Evolutionary conservation across 2,797 vertebrate species (phyloP), one percentile per base, ranked within the genome.

Genomic region (Martes flavigula): DNA sequence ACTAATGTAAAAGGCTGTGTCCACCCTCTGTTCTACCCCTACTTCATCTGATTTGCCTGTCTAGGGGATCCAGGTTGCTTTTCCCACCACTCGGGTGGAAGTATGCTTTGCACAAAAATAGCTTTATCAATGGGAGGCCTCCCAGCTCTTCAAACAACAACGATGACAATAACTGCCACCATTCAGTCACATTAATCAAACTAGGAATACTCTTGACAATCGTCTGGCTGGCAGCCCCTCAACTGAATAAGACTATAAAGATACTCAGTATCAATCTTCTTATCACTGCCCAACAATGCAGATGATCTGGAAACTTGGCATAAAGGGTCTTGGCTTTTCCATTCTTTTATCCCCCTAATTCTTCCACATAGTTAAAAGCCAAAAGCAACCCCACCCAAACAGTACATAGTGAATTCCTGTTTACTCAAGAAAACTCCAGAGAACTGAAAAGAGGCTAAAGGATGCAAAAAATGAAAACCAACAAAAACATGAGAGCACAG

Each of bases 351-450:
- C 10, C 46, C 17, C 56, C 18, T 35, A 78, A 77, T 58, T 96
- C 30, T 86, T 95, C 91, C 68, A 25, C 7, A 92, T 27, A 91
- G 48, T 91, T 90, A 94, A 96, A 83, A 97, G 77, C 23, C 92
- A 91, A 95, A 97, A 90, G 60, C 20, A 90, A 92, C 58, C 30
- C 82, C 68, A 94, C 85, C 66, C 32, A 75, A 40, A 60, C 0
- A 56, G 21, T 54, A 32, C 40, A 51, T 56, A n/a, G 77, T 72
- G 21, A 88, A 94, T 91, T 89, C 66, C 81, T 96, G 38, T 75
- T 93, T 91, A 85, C 58, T 94, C 58, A 97, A 91, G 87, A 90
- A 58, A 87, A 68, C 7, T 94, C 66, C 30, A 75, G 66, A 90
- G 38, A 93, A 58, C 7, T 88, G 21, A 89, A 66, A 20, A 54